phyloP scores from a whole-genome alignment of 2,113 vertebrate species.

The Penelope pileata region DNA sequence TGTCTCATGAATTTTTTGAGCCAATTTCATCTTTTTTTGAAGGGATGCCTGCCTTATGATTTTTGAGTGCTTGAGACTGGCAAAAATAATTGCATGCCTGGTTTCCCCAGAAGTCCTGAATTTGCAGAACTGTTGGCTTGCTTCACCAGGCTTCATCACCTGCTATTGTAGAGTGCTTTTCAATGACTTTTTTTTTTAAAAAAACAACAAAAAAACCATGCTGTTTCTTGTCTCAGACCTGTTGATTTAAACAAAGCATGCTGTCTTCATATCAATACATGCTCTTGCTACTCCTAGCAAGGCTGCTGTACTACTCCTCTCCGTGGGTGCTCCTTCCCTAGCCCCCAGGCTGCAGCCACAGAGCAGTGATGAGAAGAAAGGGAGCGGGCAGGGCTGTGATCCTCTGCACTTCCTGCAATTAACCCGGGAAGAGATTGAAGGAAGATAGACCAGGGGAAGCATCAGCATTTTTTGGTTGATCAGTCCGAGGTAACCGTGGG shows the following conservation, averaged over 20 bases:
- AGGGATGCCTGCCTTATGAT: neutral
- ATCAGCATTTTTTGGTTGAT: conserved; percentile 3
- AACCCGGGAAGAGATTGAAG: neutral
- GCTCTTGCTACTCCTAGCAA: neutral
- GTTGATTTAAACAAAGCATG: neutral
- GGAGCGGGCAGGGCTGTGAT: neutral
- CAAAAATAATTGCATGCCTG: neutral
- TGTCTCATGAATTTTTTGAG: neutral
- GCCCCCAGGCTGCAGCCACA: neutral
- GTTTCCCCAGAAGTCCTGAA: neutral
- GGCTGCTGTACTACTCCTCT: neutral
- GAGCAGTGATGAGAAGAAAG: neutral
- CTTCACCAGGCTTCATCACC: neutral
- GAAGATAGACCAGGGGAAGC: conserved; percentile 11
- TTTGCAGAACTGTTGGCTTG: neutral
- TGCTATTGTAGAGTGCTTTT: neutral
- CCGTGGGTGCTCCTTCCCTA: neutral
- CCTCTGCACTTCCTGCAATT: conserved; percentile 35
- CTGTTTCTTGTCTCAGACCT: neutral
- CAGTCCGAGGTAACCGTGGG: neutral
- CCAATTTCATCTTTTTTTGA: neutral
- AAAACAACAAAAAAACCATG: no score
- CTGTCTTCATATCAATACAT: neutral
- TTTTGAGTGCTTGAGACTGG: neutral
- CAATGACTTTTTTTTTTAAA: neutral